Evolutionary conservation across 1,140 invertebrate genomes (phyloP).

Genomic region (Elymnias hypermnestra): DNA sequence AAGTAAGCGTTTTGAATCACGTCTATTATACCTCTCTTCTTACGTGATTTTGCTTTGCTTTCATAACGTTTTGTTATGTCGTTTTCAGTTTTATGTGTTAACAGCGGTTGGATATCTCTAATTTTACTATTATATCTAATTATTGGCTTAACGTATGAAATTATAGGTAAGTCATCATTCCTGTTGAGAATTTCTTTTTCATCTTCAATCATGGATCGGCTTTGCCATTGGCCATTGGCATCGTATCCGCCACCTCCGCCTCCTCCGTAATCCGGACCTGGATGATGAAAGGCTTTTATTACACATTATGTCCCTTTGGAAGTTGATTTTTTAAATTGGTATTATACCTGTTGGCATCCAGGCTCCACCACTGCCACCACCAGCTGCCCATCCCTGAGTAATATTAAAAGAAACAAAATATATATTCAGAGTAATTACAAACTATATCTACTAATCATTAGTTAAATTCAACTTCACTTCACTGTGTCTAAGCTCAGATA

Average conservation of each 20-base stretch:
- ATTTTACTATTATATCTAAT: conserved; percentile 32
- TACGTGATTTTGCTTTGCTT: conserved; percentile 32
- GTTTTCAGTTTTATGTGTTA: conserved; percentile 21
- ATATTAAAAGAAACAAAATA: conserved; percentile 9
- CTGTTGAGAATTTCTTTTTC: conserved; percentile 16
- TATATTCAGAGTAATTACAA: too few species aligned
- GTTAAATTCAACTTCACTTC: too few species aligned
- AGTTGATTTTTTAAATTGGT: conserved; percentile 30
- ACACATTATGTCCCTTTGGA: conserved; percentile 16
- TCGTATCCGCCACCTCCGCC: conserved; percentile 58
- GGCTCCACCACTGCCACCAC: conserved; percentile 43
- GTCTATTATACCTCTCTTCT: conserved; percentile 47
- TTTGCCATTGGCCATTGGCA: conserved; percentile 68
- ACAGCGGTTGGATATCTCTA: conserved; percentile 5
- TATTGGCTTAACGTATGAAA: conserved; percentile 33
- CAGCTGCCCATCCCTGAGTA: conserved; percentile 52
- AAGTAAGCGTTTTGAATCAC: conserved; percentile 42
- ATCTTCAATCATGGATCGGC: conserved; percentile 52
- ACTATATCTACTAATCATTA: too few species aligned
- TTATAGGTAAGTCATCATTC: conserved; percentile 29
- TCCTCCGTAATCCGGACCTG: conserved; percentile 47
- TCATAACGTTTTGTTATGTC: conserved; percentile 20
- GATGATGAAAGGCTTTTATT: conserved; percentile 26
- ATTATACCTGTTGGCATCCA: conserved; percentile 68
- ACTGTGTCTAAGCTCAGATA: too few species aligned